Percentiles rank a stretch among this genome's conserved stretches.
Evolutionary conservation across 1,140 invertebrate genomes (phyloP).

Genomic region (Atta colombica): DNA sequence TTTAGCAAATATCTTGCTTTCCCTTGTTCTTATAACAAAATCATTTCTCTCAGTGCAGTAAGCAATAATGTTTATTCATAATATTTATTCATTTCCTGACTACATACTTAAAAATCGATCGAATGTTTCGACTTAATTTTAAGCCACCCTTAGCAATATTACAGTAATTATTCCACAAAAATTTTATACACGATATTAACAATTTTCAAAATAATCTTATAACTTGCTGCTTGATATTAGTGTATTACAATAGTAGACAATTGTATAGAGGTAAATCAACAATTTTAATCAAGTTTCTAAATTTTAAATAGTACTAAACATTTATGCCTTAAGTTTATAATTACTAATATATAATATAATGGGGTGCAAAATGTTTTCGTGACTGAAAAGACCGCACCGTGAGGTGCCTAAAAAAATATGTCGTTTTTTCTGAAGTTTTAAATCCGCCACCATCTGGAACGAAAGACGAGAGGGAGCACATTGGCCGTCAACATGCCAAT

Average conservation of each 20-base stretch:
- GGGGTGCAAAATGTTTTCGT: background rate
- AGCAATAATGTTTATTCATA: no score
- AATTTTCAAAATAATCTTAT: background rate
- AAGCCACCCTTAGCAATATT: no score
- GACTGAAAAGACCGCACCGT: background rate
- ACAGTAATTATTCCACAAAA: no score
- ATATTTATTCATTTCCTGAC: no score
- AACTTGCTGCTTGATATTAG: background rate
- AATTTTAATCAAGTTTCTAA: background rate
- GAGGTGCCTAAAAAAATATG: slow-evolving; percentile 1
- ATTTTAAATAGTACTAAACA: background rate
- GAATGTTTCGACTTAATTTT: no score
- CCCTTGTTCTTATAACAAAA: no score
- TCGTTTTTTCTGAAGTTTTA: slow-evolving; percentile 26
- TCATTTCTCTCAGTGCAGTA: no score
- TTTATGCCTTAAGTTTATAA: slow-evolving; percentile 7
- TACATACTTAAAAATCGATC: no score
- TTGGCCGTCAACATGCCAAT: slow-evolving; percentile 29
- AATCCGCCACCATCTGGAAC: slow-evolving; percentile 10
- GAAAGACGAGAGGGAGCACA: background rate
- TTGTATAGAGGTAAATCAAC: background rate
- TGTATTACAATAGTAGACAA: background rate
- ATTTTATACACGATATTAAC: background rate
- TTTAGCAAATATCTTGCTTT: no score
- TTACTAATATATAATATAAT: slow-evolving; percentile 8